Conservation (phyloP, 2,888 invertebrate species). For the Lottia scabra region DNA sequence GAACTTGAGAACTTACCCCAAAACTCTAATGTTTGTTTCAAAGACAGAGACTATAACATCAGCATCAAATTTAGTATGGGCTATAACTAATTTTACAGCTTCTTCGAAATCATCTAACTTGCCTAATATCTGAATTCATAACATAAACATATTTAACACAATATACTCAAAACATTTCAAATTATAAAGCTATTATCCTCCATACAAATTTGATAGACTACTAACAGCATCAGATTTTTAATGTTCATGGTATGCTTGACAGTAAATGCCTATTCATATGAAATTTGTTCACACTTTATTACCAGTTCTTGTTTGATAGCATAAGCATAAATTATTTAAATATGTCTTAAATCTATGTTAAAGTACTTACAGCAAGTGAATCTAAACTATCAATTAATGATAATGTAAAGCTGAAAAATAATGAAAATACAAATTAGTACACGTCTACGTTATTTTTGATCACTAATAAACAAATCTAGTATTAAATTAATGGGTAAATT, state of each 20-base stretch:
- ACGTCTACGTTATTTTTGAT: background rate
- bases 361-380: slow-evolving; percentile 80
- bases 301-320: no score
- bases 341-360: no score
- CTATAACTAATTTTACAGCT: slow-evolving; percentile 87
- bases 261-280: no score
- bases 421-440: slow-evolving; percentile 5
- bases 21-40: slow-evolving; percentile 96
- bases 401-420: slow-evolving; percentile 85
- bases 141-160: background rate
- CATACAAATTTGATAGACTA: no score
- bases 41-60: slow-evolving; percentile 97
- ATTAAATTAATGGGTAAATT: background rate
- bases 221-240: no score
- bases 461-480: background rate
- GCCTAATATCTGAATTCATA: slow-evolving; percentile 77
- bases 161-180: no score
- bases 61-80: slow-evolving; percentile 90
- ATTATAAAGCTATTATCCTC: no score
- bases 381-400: slow-evolving; percentile 95
- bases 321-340: no score
- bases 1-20: slow-evolving; percentile 81
- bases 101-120: slow-evolving; percentile 94
- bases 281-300: no score
- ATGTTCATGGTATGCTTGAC: no score